A percentile compares a stretch with the other conserved stretches of the same genome.
These are phyloP conservation scores for Caenorhabditis sulstoni DNA, from an alignment of 2,888 invertebrate genomes.

Conservation along the genomic window DNA sequence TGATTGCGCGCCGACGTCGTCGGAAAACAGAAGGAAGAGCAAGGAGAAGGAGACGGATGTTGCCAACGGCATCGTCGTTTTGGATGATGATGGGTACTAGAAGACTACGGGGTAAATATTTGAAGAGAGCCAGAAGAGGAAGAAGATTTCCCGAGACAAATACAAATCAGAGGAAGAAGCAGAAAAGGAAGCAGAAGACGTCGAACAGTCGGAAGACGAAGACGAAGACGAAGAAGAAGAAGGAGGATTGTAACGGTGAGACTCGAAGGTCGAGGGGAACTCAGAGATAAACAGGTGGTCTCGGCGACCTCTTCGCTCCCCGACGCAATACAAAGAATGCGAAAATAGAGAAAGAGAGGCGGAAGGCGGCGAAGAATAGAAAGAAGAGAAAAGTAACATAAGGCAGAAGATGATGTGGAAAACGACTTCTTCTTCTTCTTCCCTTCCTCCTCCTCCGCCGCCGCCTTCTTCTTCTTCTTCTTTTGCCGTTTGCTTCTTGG, in stretches of 20 bases:
- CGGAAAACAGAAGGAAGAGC: neutral
- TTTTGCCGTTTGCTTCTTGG: slow-evolving; percentile 35
- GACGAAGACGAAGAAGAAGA: slow-evolving; percentile 1
- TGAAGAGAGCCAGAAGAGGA: slow-evolving; percentile 17
- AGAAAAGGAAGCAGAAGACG: slow-evolving; percentile 12
- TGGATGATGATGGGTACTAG: slow-evolving; percentile 10
- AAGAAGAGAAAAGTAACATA: slow-evolving; percentile 34
- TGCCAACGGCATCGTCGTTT: slow-evolving; percentile 19
- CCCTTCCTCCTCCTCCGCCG: neutral
- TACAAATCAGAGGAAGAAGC: neutral
- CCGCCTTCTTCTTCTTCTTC: slow-evolving; percentile 8
- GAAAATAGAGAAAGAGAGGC: slow-evolving; percentile 19
- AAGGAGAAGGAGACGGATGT: slow-evolving; percentile 17
- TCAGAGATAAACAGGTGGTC: slow-evolving; percentile 26
- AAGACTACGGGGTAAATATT: slow-evolving; percentile 33
- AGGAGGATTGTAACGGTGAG: neutral
- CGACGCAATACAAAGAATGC: slow-evolving; percentile 31
- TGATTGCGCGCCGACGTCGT: slow-evolving; percentile 32
- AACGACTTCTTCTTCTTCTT: slow-evolving; percentile 42
- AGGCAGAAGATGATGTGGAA: slow-evolving; percentile 36
- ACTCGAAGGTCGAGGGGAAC: neutral
- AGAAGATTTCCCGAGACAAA: slow-evolving; percentile 5
- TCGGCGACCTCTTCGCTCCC: slow-evolving; percentile 6
- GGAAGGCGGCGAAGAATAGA: slow-evolving; percentile 31
- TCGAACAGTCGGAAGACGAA: slow-evolving; percentile 1